phyloP scores from a whole-genome alignment of 2,888 invertebrate genomes.

The Octodonta nipae region DNA sequence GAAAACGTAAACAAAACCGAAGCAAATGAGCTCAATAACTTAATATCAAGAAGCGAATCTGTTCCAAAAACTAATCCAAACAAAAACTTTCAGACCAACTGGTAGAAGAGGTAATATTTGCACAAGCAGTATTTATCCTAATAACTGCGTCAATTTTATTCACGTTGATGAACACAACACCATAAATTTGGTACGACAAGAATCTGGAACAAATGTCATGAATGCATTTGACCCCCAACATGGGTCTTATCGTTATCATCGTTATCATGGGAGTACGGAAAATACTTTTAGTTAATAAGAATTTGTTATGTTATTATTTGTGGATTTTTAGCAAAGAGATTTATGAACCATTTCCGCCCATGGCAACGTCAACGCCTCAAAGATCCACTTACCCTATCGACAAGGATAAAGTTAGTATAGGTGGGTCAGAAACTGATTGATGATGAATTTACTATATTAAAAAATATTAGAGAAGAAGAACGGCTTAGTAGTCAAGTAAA shows the following conservation, averaged over 20 bases:
- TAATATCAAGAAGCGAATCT: constrained; percentile 24
- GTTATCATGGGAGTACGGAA: too few species aligned
- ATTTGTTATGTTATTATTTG: too few species aligned
- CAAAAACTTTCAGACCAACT: constrained; percentile 56
- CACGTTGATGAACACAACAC: constrained; percentile 70
- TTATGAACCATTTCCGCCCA: constrained; percentile 19
- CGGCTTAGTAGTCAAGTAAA: constrained; percentile 33
- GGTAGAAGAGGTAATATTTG: constrained; percentile 51
- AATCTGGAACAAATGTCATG: constrained; percentile 48
- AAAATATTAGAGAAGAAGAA: constrained; percentile 54
- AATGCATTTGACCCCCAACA: constrained; percentile 44
- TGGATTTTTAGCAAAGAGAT: too few species aligned
- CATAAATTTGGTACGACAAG: constrained; percentile 56
- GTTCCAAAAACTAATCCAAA: constrained; percentile 35
- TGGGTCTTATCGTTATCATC: too few species aligned
- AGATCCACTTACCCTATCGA: constrained; percentile 17
- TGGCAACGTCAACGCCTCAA: constrained; percentile 20
- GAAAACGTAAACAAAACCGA: constrained; percentile 17
- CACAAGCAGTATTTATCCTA: too few species aligned
- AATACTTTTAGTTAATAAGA: too few species aligned
- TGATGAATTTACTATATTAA: constrained; percentile 52
- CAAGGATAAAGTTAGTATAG: constrained; percentile 32
- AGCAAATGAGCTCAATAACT: constrained; percentile 18
- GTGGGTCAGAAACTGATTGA: constrained; percentile 32
- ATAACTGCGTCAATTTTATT: too few species aligned